Conservation (phyloP, 2,888 invertebrate species). For the Lithophane semibrunnea region DNA sequence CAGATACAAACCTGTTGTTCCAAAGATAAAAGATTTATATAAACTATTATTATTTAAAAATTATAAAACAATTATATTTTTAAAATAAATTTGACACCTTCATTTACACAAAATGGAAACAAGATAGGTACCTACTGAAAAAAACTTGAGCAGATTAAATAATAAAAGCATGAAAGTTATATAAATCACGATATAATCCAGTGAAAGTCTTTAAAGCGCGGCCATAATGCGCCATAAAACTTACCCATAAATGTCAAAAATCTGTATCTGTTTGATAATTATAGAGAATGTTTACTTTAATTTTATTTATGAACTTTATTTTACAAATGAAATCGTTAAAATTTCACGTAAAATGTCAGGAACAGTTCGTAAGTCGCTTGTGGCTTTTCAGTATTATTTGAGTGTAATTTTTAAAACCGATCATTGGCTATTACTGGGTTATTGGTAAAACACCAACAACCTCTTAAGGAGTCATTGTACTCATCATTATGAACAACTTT, state of each 20-base stretch:
- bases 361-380: constrained; percentile 40
- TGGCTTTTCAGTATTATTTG: not conserved
- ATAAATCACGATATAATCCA: constrained; percentile 27
- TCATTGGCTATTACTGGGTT: not conserved
- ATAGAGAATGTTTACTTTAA: constrained; percentile 38
- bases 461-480: too few species aligned
- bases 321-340: constrained; percentile 47
- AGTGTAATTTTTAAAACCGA: not conserved
- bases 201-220: constrained; percentile 34
- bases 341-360: constrained; percentile 33
- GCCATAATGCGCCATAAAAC: constrained; percentile 14
- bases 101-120: not conserved
- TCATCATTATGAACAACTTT: too few species aligned
- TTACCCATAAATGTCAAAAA: constrained; percentile 47
- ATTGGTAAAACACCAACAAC: too few species aligned
- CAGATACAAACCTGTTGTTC: constrained; percentile 34
- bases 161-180: constrained; percentile 2
- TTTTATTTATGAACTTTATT: constrained; percentile 16
- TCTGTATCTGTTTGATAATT: constrained; percentile 45
- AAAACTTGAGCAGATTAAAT: not conserved
- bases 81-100: not conserved
- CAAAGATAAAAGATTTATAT: constrained; percentile 35
- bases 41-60: constrained; percentile 35
- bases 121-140: not conserved
- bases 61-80: not conserved